phyloP scores from a whole-genome alignment of 2,797 vertebrate species.

The Neomorphus geoffroyi region DNA sequence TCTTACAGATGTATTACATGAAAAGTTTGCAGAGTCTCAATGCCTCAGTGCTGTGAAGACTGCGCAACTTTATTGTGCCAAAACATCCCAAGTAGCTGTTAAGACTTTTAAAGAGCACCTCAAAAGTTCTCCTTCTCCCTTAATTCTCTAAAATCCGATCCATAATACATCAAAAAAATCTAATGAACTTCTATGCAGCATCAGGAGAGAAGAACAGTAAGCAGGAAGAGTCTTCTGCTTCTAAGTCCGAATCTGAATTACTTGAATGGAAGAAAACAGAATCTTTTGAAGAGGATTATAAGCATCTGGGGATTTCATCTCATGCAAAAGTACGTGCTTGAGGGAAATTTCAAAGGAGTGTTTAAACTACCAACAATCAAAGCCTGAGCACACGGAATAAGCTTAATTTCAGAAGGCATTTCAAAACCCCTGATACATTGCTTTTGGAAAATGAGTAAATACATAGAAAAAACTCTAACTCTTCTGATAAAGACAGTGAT shows the following conservation, averaged over 20 bases:
- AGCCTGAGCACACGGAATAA: not conserved
- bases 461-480: not conserved
- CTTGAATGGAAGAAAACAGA: conserved; percentile 27
- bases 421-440: not conserved
- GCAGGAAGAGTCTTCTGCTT: conserved; percentile 16
- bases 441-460: not conserved
- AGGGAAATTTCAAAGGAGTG: conserved; percentile 42
- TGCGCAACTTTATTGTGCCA: not conserved
- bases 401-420: conserved; percentile 35
- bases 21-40: not conserved
- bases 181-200: conserved; percentile 33
- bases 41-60: not conserved
- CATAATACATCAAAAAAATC: conserved; percentile 20
- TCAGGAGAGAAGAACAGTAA: conserved; percentile 24
- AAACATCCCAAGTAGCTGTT: not conserved
- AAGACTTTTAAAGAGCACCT: not conserved
- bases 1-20: not conserved
- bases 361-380: conserved; percentile 50
- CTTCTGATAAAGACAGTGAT: not conserved
- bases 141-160: conserved; percentile 23
- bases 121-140: not conserved
- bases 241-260: conserved; percentile 27
- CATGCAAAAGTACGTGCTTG: conserved; percentile 12
- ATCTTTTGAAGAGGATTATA: conserved; percentile 48
- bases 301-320: conserved; percentile 54